A percentile compares a stretch with the other conserved stretches of the same genome.
Conservation (phyloP, 2,113 vertebrate genomes). For the Otis tarda region DNA sequence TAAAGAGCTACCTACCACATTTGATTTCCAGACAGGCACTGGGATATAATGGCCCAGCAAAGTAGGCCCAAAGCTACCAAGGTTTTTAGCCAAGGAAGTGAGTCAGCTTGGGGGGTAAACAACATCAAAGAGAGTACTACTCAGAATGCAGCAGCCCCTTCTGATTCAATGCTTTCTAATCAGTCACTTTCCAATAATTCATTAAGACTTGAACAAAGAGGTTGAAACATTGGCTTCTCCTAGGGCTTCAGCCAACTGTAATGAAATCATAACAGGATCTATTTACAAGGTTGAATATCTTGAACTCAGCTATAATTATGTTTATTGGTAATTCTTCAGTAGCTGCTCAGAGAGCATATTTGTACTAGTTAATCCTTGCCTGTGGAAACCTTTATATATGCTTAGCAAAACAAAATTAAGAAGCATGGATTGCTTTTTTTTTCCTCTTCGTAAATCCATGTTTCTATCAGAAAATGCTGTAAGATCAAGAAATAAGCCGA, state of each 20-base stretch:
- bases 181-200: conserved; percentile 37
- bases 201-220: conserved; percentile 48
- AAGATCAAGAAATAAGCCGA: neutral
- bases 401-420: conserved; percentile 51
- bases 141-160: neutral
- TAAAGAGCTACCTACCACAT: neutral
- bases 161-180: conserved; percentile 35
- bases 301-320: conserved; percentile 28
- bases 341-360: conserved; percentile 50
- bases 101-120: conserved; percentile 25
- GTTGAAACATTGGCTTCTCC: conserved; percentile 19
- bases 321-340: conserved; percentile 46
- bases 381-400: conserved; percentile 39
- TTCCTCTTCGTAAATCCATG: neutral
- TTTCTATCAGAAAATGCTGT: neutral
- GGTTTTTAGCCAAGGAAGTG: neutral
- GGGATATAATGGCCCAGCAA: neutral
- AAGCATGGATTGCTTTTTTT: conserved; percentile 16
- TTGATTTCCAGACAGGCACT: neutral
- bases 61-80: neutral
- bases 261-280: conserved; percentile 51
- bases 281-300: conserved; percentile 44
- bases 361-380: conserved; percentile 61
- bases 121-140: conserved; percentile 25
- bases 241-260: neutral